These are phyloP conservation scores for Polypterus bichir DNA, from an alignment of 2,113 vertebrate species.

Conservation along the genomic window DNA sequence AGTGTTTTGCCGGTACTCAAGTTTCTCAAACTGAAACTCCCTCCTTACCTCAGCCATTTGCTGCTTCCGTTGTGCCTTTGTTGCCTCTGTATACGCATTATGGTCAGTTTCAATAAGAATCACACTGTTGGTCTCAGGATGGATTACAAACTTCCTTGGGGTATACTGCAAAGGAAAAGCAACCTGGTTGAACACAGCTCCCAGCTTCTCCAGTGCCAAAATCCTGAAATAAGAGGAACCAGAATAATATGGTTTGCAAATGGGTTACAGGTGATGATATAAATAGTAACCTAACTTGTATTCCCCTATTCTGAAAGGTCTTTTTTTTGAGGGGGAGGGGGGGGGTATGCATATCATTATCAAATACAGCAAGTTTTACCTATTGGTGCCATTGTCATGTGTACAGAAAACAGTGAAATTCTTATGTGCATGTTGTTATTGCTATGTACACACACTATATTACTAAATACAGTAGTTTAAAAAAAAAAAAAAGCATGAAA, in stretches of 20 bases:
- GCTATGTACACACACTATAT: too few relatives aligned
- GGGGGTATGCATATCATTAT: too few relatives aligned
- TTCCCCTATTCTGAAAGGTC: too few relatives aligned
- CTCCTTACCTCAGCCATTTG: conserved; percentile 89
- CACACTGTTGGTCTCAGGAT: conserved; percentile 89
- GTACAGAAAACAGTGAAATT: too few relatives aligned
- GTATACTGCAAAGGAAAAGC: conserved; percentile 92
- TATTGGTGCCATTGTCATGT: too few relatives aligned
- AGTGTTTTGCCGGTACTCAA: neutral
- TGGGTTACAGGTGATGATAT: neutral
- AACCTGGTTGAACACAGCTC: conserved; percentile 96
- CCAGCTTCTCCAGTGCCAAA: conserved; percentile 91
- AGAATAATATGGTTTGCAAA: neutral
- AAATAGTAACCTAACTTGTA: neutral
- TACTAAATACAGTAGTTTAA: too few relatives aligned
- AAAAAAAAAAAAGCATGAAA: too few relatives aligned
- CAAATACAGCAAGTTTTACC: too few relatives aligned
- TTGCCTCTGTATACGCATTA: conserved; percentile 94
- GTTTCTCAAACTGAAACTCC: fast-evolving
- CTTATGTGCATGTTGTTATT: too few relatives aligned
- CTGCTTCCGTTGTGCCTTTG: conserved; percentile 94
- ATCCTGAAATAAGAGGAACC: conserved; percentile 52
- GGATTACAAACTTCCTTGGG: conserved; percentile 92
- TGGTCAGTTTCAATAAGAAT: conserved; percentile 94
- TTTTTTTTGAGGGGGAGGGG: too few relatives aligned